Conservation (phyloP, 2,888 invertebrate genomes). For the Labia minor region DNA sequence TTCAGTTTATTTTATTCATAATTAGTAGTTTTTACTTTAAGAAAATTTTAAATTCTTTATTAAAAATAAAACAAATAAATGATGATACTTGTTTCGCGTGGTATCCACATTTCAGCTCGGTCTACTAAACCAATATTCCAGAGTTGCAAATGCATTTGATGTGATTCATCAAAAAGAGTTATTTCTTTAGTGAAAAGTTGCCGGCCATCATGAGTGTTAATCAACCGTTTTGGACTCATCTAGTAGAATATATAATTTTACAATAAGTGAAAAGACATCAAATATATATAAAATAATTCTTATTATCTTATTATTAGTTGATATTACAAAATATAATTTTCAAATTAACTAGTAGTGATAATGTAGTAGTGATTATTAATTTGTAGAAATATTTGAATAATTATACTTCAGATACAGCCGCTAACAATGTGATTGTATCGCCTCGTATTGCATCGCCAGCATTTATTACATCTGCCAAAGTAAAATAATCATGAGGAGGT, state of each 20-base stretch:
- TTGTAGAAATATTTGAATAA: no score
- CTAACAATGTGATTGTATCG: slow-evolving; percentile 53
- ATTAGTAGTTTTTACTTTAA: no score
- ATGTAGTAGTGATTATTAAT: no score
- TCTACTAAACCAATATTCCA: slow-evolving; percentile 63
- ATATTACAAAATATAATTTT: no score
- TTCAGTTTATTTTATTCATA: no score
- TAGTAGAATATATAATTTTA: slow-evolving; percentile 24
- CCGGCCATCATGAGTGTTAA: slow-evolving; percentile 50
- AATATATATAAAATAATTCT: no score
- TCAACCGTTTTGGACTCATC: slow-evolving; percentile 49
- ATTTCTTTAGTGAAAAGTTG: slow-evolving; percentile 52
- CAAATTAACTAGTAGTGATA: no score
- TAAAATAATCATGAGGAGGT: slow-evolving; percentile 44
- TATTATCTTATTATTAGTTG: no score
- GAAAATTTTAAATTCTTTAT: no score
- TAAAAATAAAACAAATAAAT: no score
- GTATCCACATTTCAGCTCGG: slow-evolving; percentile 55
- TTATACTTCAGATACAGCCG: slow-evolving; percentile 49
- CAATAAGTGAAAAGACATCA: no score
- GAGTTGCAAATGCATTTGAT: slow-evolving; percentile 36
- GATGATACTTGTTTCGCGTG: slow-evolving; percentile 48
- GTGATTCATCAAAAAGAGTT: slow-evolving; percentile 47
- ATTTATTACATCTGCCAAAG: slow-evolving; percentile 45
- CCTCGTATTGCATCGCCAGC: slow-evolving; percentile 37